Percentiles rank a stretch among this genome's conserved stretches.
Evolutionary conservation across 2,888 invertebrate genomes (phyloP).

Genomic region (Blastobasis adustella): DNA sequence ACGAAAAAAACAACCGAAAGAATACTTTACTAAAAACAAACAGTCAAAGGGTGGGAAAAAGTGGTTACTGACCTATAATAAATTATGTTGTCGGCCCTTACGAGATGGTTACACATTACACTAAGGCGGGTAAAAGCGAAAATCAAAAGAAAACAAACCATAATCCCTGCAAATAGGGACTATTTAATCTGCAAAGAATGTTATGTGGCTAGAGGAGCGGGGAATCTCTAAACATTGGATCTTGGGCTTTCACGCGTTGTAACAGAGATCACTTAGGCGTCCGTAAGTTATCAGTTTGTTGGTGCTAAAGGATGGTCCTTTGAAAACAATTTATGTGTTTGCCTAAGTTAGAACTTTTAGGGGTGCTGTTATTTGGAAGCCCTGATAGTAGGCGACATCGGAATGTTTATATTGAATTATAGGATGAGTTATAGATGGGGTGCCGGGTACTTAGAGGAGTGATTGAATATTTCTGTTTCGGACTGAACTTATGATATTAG

Average conservation of each 20-base stretch:
- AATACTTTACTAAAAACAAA: slow-evolving; percentile 15
- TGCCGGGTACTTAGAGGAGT: too few species aligned
- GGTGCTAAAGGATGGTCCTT: slow-evolving; percentile 40
- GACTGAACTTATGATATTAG: too few species aligned
- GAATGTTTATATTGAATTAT: too few species aligned
- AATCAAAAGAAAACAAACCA: background rate
- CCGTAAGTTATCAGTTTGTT: slow-evolving; percentile 32
- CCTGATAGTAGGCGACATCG: too few species aligned
- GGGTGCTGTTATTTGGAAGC: too few species aligned
- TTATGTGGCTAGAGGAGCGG: background rate
- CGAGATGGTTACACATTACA: slow-evolving; percentile 29
- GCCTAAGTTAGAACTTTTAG: slow-evolving; percentile 46
- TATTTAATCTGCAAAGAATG: slow-evolving; percentile 10
- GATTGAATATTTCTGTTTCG: too few species aligned
- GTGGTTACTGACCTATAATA: slow-evolving; percentile 43
- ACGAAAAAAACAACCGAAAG: slow-evolving; percentile 11
- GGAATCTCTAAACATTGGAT: slow-evolving; percentile 6
- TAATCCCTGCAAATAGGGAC: background rate
- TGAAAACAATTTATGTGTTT: slow-evolving; percentile 61
- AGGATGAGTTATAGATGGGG: too few species aligned
- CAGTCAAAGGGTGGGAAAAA: slow-evolving; percentile 36
- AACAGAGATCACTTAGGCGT: slow-evolving; percentile 21
- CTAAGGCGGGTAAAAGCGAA: background rate
- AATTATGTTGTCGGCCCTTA: slow-evolving; percentile 46
- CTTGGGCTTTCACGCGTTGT: slow-evolving; percentile 15